These are phyloP conservation scores for Furcifer pardalis DNA, from an alignment of 2,797 vertebrate species.

Conservation along the genomic window DNA sequence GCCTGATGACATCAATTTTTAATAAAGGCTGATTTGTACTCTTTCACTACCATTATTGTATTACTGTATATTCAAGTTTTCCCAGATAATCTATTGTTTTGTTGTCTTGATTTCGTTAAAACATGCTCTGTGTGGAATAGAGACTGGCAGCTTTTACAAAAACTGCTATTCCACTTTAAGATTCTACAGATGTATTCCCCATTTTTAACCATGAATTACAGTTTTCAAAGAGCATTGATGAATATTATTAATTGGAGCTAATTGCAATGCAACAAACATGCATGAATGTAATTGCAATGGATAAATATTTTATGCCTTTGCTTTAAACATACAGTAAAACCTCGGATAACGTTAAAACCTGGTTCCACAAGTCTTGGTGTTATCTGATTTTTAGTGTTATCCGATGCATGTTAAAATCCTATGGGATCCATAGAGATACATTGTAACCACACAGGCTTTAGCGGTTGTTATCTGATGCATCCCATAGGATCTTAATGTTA, in stretches of 20 bases:
- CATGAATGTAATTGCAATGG: conserved; percentile 18
- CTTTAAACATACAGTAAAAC: too few relatives aligned
- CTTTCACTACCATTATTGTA: neutral
- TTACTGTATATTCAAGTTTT: neutral
- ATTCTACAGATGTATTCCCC: conserved; percentile 19
- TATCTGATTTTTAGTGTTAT: too few relatives aligned
- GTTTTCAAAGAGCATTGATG: conserved; percentile 21
- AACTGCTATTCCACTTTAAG: neutral
- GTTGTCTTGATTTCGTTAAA: neutral
- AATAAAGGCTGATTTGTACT: neutral
- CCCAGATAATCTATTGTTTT: neutral
- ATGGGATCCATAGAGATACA: too few relatives aligned
- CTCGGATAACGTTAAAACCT: too few relatives aligned
- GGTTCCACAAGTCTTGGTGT: too few relatives aligned
- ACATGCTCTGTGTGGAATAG: neutral
- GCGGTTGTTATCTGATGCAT: too few relatives aligned
- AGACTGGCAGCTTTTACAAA: neutral
- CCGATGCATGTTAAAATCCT: too few relatives aligned
- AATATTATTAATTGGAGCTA: conserved; percentile 43
- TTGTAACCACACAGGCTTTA: too few relatives aligned
- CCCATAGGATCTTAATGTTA: too few relatives aligned
- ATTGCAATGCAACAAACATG: conserved; percentile 29
- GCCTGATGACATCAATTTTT: neutral
- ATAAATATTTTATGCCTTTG: conserved; percentile 33
- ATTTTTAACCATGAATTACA: conserved; percentile 32